A percentile compares a stretch with the other conserved stretches of the same genome.
Evolutionary conservation across 2,888 invertebrate species (phyloP).

Genomic region (Norana najaformis): DNA sequence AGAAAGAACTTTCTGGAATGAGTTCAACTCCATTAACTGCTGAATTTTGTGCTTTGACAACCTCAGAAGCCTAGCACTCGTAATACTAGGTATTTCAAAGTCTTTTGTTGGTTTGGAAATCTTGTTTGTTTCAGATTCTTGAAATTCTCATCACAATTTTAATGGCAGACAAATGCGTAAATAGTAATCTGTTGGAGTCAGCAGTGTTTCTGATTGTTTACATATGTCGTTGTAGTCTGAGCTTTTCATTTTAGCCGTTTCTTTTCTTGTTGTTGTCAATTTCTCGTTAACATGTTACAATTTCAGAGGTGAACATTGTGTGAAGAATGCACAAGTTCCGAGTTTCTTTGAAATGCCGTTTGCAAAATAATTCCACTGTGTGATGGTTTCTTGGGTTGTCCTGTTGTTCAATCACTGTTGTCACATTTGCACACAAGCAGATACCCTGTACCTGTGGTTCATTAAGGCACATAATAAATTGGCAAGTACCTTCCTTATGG

Average conservation of each 20-base stretch:
- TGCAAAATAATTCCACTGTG: not conserved
- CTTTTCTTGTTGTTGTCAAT: not conserved
- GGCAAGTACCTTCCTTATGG: too few relatives aligned
- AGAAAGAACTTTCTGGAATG: not conserved
- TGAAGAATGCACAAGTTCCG: not conserved
- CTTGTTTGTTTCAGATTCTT: not conserved
- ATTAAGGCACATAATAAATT: too few relatives aligned
- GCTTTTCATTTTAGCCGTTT: slow-evolving; percentile 1
- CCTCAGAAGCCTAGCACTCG: not conserved
- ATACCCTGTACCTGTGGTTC: too few relatives aligned
- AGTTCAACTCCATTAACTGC: not conserved
- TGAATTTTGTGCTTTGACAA: not conserved
- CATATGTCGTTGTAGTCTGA: not conserved
- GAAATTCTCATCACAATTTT: not conserved
- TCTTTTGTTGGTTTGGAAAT: not conserved
- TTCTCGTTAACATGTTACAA: slow-evolving; percentile 5
- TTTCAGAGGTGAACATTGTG: not conserved
- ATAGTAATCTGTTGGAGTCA: too few relatives aligned
- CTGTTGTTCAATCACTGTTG: not conserved
- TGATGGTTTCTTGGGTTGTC: not conserved
- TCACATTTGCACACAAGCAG: not conserved
- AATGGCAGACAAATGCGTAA: too few relatives aligned
- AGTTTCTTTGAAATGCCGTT: not conserved
- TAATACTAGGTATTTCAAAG: not conserved
- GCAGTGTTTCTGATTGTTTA: not conserved